Percentiles rank a stretch among this genome's conserved stretches.
These are phyloP conservation scores for Riparia riparia DNA, from an alignment of 2,113 vertebrate species.

Conservation along the genomic window DNA sequence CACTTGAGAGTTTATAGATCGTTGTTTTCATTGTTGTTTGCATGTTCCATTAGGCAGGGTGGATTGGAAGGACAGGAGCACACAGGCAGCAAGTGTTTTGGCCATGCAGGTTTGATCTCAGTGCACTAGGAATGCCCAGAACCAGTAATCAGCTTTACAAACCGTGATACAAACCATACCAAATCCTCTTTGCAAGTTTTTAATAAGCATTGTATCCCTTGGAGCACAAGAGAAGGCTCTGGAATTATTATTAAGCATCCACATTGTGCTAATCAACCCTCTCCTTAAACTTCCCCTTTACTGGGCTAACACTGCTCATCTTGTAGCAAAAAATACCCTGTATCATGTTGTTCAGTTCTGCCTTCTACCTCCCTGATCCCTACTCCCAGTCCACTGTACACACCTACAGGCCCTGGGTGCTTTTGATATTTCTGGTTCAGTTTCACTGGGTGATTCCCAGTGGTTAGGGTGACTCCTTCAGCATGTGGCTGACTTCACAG, in stretches of 20 bases:
- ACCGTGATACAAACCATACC: neutral
- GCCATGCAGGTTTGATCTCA: neutral
- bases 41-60: neutral
- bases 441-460: neutral
- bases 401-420: neutral
- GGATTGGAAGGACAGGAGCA: neutral
- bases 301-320: neutral
- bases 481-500: neutral
- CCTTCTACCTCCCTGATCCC: neutral
- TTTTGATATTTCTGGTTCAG: neutral
- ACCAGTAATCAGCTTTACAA: neutral
- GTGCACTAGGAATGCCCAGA: neutral
- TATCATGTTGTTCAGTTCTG: neutral
- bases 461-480: rapidly evolving
- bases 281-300: neutral
- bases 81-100: neutral
- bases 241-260: neutral
- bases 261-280: neutral
- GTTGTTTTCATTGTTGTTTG: neutral
- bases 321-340: neutral
- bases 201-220: neutral
- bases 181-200: neutral
- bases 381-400: rapidly evolving
- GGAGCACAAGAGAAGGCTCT: neutral
- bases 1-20: too few species aligned